These are phyloP conservation scores for Pteropus alecto DNA, from an alignment of 2,113 vertebrate genomes.

Conservation along the genomic window DNA sequence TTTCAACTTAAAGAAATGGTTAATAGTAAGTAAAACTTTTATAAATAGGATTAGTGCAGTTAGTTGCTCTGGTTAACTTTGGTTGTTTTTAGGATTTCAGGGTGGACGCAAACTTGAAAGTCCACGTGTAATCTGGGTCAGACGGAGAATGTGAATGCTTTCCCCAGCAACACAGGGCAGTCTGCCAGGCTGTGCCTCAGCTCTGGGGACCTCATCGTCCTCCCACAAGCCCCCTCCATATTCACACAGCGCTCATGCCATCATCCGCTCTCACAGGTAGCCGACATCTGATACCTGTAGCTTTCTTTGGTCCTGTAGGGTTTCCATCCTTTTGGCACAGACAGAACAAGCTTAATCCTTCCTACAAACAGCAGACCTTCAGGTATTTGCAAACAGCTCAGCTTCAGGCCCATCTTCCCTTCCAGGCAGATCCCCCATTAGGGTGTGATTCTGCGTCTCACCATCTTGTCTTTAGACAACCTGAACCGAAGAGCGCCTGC, in stretches of 20 bases:
- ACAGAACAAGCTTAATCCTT: neutral
- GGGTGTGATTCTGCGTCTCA: neutral
- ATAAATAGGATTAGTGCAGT: neutral
- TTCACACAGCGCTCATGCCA: neutral
- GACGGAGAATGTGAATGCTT: accelerated
- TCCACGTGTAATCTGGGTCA: accelerated
- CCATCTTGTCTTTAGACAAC: neutral
- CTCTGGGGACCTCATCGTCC: neutral
- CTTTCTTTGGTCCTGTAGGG: neutral
- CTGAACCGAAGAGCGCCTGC: neutral
- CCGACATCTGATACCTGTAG: neutral
- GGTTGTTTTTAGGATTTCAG: neutral
- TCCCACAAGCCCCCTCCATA: neutral
- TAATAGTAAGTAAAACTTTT: too few species aligned
- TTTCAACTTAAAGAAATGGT: neutral
- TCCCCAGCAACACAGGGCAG: accelerated
- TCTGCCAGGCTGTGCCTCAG: neutral
- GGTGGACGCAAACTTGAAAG: neutral
- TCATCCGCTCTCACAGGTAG: neutral
- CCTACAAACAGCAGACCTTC: neutral
- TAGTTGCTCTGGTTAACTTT: neutral
- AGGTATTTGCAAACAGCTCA: neutral
- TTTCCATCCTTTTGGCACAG: neutral
- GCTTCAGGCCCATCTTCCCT: neutral
- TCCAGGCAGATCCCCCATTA: neutral